phyloP scores from a whole-genome alignment of 2,888 invertebrate species.

The Sphaeridia pumilis region DNA sequence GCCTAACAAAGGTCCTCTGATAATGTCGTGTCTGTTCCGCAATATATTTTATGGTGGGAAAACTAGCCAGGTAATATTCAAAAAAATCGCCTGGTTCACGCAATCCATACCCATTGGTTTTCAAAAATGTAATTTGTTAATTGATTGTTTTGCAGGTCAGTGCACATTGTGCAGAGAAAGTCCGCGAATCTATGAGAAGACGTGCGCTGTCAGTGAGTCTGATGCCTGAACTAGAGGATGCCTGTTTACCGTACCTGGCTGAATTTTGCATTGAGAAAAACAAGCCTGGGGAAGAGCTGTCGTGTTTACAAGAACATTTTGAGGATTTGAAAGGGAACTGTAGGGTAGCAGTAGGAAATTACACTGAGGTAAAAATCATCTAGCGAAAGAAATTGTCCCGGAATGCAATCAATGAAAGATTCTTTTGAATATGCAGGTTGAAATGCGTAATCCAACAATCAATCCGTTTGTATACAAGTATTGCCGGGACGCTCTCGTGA shows the following conservation, averaged over 20 bases:
- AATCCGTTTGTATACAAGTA: slow-evolving; percentile 34
- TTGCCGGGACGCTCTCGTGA: slow-evolving; percentile 30
- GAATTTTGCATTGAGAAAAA: slow-evolving; percentile 69
- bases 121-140: too few relatives aligned
- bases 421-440: too few relatives aligned
- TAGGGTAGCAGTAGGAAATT: slow-evolving; percentile 62
- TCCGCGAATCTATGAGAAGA: slow-evolving; percentile 74
- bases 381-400: too few relatives aligned
- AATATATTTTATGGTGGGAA: slow-evolving; percentile 41
- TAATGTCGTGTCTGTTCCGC: slow-evolving; percentile 81
- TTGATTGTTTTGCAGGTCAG: too few relatives aligned
- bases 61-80: slow-evolving; percentile 2
- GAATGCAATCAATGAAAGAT: too few relatives aligned
- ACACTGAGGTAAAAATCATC: slow-evolving; percentile 79
- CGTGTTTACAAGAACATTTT: slow-evolving; percentile 77
- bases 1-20: slow-evolving; percentile 67
- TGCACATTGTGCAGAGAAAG: slow-evolving; percentile 54
- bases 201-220: slow-evolving; percentile 84
- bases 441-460: slow-evolving; percentile 51
- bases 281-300: slow-evolving; percentile 81
- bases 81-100: too few relatives aligned
- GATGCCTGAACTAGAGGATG: slow-evolving; percentile 84
- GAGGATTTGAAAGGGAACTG: slow-evolving; percentile 50
- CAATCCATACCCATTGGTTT: too few relatives aligned
- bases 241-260: slow-evolving; percentile 75